Evolutionary conservation across 2,797 vertebrate genomes (phyloP).

Genomic region (Carcharodon carcharias): DNA sequence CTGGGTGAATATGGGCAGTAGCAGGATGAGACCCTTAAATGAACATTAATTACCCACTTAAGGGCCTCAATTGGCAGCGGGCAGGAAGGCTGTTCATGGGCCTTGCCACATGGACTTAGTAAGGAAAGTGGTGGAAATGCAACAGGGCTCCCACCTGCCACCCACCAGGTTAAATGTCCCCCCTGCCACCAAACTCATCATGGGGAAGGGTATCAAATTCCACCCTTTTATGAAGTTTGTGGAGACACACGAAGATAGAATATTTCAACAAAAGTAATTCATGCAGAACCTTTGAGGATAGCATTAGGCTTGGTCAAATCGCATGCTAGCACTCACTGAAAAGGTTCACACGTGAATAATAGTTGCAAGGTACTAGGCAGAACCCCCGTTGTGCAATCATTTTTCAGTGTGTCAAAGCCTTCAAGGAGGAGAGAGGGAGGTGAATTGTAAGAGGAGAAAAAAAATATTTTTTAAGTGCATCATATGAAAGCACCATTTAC

Average conservation of each 20-base stretch:
- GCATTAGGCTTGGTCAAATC: not conserved
- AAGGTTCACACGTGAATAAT: not conserved
- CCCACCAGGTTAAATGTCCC: too few relatives aligned
- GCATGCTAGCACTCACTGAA: not conserved
- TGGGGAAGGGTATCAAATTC: too few relatives aligned
- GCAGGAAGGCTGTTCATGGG: too few relatives aligned
- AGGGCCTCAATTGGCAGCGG: too few relatives aligned
- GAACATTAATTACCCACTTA: too few relatives aligned
- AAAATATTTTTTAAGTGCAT: not conserved
- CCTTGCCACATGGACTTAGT: too few relatives aligned
- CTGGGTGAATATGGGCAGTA: too few relatives aligned
- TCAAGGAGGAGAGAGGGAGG: not conserved
- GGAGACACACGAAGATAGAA: not conserved
- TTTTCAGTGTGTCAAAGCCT: not conserved
- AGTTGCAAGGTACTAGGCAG: not conserved
- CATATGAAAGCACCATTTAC: not conserved
- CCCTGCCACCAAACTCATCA: too few relatives aligned
- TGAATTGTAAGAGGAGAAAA: not conserved
- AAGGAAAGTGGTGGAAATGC: too few relatives aligned
- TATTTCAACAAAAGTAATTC: not conserved
- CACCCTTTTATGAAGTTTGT: not conserved
- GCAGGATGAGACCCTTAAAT: too few relatives aligned
- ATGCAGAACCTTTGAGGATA: not conserved
- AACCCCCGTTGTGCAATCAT: not conserved
- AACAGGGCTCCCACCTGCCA: too few relatives aligned